These are phyloP conservation scores for Melanostoma mellinum DNA, from an alignment of 2,888 invertebrate genomes.

Conservation along the genomic window DNA sequence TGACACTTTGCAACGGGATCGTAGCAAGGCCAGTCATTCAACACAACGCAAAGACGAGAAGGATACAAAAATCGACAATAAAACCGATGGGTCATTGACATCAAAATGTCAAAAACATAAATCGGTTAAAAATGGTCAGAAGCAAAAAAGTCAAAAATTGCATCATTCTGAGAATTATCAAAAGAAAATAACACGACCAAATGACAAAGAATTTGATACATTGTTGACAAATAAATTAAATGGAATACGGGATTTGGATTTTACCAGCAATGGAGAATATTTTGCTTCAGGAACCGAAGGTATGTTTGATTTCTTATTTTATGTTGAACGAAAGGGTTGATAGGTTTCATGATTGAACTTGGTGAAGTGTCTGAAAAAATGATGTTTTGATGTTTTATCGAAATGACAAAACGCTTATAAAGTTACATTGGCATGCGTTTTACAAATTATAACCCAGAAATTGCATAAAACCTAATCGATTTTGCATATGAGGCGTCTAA, in stretches of 20 bases:
- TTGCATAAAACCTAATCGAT: too few relatives aligned
- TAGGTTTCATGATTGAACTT: too few relatives aligned
- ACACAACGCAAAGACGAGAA: constrained; percentile 50
- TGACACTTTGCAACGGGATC: constrained; percentile 71
- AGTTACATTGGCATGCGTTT: too few relatives aligned
- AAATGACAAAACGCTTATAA: too few relatives aligned
- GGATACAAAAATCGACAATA: constrained; percentile 51
- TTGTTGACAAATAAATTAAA: constrained; percentile 56
- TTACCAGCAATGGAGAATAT: constrained; percentile 68
- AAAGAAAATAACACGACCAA: constrained; percentile 36
- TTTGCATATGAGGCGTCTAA: too few relatives aligned
- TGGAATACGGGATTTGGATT: constrained; percentile 64
- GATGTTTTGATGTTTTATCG: background rate
- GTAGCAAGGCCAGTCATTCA: constrained; percentile 64
- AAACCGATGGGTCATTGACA: constrained; percentile 64
- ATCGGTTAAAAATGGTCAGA: constrained; percentile 62
- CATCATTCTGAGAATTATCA: constrained; percentile 41
- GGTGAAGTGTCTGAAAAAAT: too few relatives aligned
- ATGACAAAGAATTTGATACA: constrained; percentile 55
- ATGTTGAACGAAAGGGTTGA: background rate
- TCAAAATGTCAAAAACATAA: constrained; percentile 68
- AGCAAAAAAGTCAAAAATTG: constrained; percentile 50
- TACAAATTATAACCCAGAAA: too few relatives aligned
- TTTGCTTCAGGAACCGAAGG: constrained; percentile 72
- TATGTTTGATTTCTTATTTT: constrained; percentile 12